Evolutionary conservation across 2,888 invertebrate genomes (phyloP).

Genomic region (Dugesia japonica): DNA sequence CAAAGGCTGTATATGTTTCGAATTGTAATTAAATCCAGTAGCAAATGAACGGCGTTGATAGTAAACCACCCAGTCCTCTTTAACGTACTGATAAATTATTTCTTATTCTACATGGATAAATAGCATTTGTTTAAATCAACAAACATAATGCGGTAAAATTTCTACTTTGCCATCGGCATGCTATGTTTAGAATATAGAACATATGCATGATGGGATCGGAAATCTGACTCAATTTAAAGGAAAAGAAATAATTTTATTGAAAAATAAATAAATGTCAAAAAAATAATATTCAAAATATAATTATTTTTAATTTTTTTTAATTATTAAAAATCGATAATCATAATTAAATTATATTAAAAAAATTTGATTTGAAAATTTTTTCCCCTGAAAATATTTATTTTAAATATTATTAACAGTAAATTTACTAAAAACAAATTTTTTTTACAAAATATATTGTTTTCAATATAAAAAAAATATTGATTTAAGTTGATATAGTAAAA

Average conservation of each 20-base stretch:
- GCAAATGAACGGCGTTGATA: not conserved
- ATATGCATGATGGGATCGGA: slow-evolving; percentile 20
- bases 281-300: not conserved
- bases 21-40: slow-evolving; percentile 4
- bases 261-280: not conserved
- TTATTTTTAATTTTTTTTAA: too few species aligned
- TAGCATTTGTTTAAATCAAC: slow-evolving; percentile 20
- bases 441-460: too few species aligned
- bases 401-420: too few species aligned
- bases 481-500: too few species aligned
- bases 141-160: slow-evolving; percentile 15
- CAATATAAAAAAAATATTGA: too few species aligned
- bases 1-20: slow-evolving; percentile 7
- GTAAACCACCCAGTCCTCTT: slow-evolving; percentile 20
- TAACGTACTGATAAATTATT: slow-evolving; percentile 10
- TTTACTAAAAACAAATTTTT: too few species aligned
- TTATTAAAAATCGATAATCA: too few species aligned
- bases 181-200: not conserved
- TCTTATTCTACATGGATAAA: slow-evolving; percentile 15
- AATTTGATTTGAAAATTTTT: too few species aligned
- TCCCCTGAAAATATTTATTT: too few species aligned
- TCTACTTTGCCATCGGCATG: slow-evolving; percentile 20
- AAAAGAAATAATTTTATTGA: not conserved
- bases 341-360: too few species aligned
- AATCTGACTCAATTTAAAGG: slow-evolving; percentile 20